Evolutionary conservation across 2,888 invertebrate species (phyloP), one percentile per base, ranked within the genome.

Genomic region (Patella caerulea): DNA sequence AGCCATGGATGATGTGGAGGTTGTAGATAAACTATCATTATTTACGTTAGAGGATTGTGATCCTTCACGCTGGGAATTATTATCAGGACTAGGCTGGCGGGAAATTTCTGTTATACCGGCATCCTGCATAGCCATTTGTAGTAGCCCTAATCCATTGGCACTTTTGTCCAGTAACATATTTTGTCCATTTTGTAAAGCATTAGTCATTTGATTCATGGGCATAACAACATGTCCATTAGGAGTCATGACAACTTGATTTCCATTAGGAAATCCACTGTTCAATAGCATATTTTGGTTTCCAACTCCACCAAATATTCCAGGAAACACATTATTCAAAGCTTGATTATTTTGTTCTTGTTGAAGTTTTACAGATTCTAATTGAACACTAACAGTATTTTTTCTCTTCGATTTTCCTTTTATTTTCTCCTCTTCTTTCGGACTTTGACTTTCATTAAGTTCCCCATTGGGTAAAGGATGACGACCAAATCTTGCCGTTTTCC

Each of bases 71-170:
- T 9, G 19, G 3, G 56, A 73, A 3, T 56, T 55, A 17, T 34
- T 73, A 54, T 53, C 56, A 0, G 81, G 77, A 65, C 79, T 76
- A 12, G 81, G 72, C 53, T 79, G 77, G 2, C 73, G 75, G 2
- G 78, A 81, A 9, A 72, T 53, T 24, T 81, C 78, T 19, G 74
- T 69, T 45, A 88, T 88, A 0, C 88, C 88, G 2, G 88, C 87
- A 78, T 88, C 87, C 75, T 87, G 86, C 88, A 88, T 88, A 53
- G 88, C 88, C 56, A 87, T 78, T 81, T 88, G 88, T n/a, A 88
- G 73, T 15, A 88, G 78, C 53, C 87, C 86, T 54, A 83, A 73
- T 12, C 80, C 81, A 79, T 77, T 80, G n/a, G 75, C 74, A 56
- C 56, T 73, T 54, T 65, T 75, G 17, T 79, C 76, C 71, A 76